These are phyloP conservation scores for Semotilus atromaculatus DNA, from an alignment of 2,797 vertebrate genomes.

Conservation along the genomic window DNA sequence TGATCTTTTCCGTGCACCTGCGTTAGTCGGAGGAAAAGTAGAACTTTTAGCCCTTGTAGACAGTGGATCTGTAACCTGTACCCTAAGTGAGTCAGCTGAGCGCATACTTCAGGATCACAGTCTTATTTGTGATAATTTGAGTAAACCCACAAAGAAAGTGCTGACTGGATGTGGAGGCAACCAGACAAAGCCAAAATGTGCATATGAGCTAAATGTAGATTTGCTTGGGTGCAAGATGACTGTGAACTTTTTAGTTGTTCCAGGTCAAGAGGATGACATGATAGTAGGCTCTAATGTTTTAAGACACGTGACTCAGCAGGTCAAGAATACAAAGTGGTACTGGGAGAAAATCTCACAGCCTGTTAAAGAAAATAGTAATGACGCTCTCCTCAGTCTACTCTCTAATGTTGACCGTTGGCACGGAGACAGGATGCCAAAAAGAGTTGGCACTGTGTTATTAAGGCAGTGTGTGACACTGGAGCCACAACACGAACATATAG, in stretches of 20 bases:
- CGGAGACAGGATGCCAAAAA: not conserved
- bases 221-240: not conserved
- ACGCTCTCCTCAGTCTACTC: not conserved
- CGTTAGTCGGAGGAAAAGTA: not conserved
- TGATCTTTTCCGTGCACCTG: not conserved
- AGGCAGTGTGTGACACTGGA: not conserved
- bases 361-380: not conserved
- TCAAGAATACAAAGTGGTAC: not conserved
- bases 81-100: not conserved
- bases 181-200: not conserved
- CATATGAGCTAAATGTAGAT: not conserved
- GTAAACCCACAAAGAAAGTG: not conserved
- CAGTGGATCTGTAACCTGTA: not conserved
- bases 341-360: not conserved
- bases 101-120: not conserved
- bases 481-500: not conserved
- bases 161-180: not conserved
- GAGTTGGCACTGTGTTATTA: not conserved
- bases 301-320: not conserved
- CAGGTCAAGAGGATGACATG: not conserved
- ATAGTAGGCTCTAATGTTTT: not conserved
- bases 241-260: not conserved
- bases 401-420: not conserved
- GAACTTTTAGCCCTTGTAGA: not conserved
- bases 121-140: not conserved